Conservation (phyloP, 2,113 vertebrate genomes). For the Atractosteus spatula region DNA sequence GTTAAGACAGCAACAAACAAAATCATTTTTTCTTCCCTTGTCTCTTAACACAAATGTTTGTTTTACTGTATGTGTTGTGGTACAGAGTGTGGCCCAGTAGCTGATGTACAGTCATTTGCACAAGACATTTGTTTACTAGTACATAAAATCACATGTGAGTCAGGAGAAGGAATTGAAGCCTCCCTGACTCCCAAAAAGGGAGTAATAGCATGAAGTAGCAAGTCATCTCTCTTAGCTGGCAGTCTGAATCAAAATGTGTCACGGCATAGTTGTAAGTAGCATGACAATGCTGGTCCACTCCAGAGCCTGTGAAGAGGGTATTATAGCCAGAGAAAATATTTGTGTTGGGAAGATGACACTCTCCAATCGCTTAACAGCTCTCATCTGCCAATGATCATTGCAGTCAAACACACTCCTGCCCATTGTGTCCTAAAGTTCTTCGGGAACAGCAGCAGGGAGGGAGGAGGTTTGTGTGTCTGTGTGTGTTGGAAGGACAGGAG, state of each 20-base stretch:
- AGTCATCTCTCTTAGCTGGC: neutral
- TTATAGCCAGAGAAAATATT: slow-evolving; percentile 77
- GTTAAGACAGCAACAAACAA: no score
- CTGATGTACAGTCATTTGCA: no score
- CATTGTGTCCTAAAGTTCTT: slow-evolving; percentile 36
- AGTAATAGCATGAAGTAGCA: slow-evolving; percentile 48
- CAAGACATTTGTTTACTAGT: no score
- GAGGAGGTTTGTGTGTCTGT: slow-evolving; percentile 3
- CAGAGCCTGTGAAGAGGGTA: slow-evolving; percentile 78
- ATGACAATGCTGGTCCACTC: slow-evolving; percentile 70
- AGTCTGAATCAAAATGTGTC: slow-evolving; percentile 17
- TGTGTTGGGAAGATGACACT: slow-evolving; percentile 75
- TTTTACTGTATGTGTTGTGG: no score
- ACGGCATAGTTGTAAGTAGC: slow-evolving; percentile 37
- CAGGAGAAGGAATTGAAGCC: no score
- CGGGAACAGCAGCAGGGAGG: neutral
- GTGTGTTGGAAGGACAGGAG: neutral
- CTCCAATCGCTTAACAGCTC: slow-evolving; percentile 73
- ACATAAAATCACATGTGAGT: no score
- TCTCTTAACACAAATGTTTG: no score
- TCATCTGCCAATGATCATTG: slow-evolving; percentile 55
- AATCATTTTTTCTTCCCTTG: no score
- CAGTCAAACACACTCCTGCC: slow-evolving; percentile 52
- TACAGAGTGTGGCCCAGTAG: no score
- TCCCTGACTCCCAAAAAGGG: slow-evolving; percentile 36